Conservation (phyloP, 1,140 invertebrate species). For the Conopomorpha cramerella region DNA sequence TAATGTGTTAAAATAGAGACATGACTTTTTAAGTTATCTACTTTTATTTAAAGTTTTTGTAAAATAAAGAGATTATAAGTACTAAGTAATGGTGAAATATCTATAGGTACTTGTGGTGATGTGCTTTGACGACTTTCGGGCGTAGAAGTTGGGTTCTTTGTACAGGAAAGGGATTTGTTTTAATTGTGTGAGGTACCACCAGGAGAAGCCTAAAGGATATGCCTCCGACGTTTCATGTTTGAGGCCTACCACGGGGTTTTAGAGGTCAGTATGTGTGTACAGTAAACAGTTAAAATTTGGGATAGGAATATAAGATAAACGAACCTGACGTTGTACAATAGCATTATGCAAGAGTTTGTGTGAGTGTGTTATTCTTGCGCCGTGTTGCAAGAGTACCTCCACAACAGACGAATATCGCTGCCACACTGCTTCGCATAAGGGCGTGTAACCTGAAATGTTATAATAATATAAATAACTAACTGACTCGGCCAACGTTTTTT, state of each 20-base stretch:
- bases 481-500: neutral
- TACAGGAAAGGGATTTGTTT: no score
- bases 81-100: no score
- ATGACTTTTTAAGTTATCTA: neutral
- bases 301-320: neutral
- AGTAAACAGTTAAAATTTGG: neutral
- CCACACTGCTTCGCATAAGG: conserved; percentile 47
- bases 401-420: conserved; percentile 29
- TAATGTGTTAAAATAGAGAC: neutral
- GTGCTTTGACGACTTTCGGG: neutral
- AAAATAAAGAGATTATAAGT: no score
- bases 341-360: conserved; percentile 45
- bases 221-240: no score
- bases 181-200: no score
- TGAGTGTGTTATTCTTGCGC: conserved; percentile 39
- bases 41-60: neutral
- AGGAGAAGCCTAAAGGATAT: no score
- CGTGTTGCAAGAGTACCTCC: conserved; percentile 24
- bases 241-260: no score
- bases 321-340: conserved; percentile 37
- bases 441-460: conserved; percentile 33
- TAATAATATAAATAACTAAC: neutral
- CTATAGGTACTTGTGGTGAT: no score
- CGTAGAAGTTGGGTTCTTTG: neutral
- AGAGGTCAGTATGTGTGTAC: neutral